Percentiles rank a stretch among this genome's conserved stretches.
Evolutionary conservation across 2,888 invertebrate genomes (phyloP).

Genomic region (Pseudolycoriella hygida): DNA sequence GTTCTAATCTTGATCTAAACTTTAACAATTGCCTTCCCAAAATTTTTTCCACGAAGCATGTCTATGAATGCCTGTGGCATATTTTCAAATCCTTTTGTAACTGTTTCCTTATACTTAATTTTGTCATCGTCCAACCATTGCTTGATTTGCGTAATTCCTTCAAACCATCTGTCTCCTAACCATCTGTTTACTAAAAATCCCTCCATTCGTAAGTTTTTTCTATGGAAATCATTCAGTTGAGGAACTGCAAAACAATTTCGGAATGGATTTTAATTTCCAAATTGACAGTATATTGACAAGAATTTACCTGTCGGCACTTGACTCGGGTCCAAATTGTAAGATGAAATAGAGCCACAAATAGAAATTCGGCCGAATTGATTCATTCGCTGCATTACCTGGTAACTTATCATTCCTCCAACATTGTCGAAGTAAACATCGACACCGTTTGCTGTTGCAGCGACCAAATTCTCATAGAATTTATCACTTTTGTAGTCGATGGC

Average conservation of each 20-base stretch:
- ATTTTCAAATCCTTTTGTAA: constrained; percentile 54
- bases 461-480: constrained; percentile 35
- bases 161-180: constrained; percentile 35
- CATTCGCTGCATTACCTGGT: neutral
- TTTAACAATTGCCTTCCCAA: constrained; percentile 53
- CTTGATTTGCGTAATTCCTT: constrained; percentile 44
- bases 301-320: neutral
- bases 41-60: constrained; percentile 44
- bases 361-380: constrained; percentile 1
- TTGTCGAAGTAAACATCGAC: constrained; percentile 65
- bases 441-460: constrained; percentile 44
- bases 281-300: neutral
- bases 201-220: constrained; percentile 35
- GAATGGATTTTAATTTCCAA: neutral
- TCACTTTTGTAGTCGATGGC: constrained; percentile 55
- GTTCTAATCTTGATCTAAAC: no score
- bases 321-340: neutral
- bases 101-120: constrained; percentile 47
- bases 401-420: constrained; percentile 18
- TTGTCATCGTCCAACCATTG: constrained; percentile 49
- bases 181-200: constrained; percentile 34
- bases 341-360: constrained; percentile 4
- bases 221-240: neutral
- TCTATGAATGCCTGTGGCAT: constrained; percentile 50
- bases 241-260: neutral